Conservation (phyloP, 2,113 vertebrate species). For the Onychorhynchus coronatus region DNA sequence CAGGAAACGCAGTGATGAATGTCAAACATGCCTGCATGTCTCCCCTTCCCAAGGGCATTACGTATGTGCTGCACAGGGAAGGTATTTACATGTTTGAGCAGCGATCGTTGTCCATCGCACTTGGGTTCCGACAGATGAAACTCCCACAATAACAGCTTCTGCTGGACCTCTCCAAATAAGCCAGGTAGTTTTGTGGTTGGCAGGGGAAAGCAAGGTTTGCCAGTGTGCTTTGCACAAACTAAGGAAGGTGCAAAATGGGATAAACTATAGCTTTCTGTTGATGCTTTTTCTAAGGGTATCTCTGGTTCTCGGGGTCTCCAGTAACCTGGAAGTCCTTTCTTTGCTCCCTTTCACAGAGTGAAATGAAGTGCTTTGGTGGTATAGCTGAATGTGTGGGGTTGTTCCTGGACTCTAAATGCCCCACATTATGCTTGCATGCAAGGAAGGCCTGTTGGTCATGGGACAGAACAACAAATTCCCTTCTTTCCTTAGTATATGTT, state of each 20-base stretch:
- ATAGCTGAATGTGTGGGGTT: neutral
- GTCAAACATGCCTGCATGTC: neutral
- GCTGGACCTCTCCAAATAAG: neutral
- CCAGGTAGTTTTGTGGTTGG: neutral
- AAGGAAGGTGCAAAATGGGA: neutral
- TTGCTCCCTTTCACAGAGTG: neutral
- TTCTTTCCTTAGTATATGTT: rapidly evolving
- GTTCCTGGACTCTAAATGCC: neutral
- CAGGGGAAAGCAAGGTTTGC: neutral
- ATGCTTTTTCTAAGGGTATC: neutral
- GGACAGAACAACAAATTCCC: neutral
- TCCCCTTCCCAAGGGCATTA: neutral
- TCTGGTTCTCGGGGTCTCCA: neutral
- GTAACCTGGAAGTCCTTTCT: neutral
- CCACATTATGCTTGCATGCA: rapidly evolving
- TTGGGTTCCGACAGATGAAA: neutral
- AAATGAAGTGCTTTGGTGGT: rapidly evolving
- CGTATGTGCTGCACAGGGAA: rapidly evolving
- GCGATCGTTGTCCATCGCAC: rapidly evolving
- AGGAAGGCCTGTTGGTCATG: neutral
- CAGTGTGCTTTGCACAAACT: neutral
- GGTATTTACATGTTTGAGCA: neutral
- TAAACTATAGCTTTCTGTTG: neutral
- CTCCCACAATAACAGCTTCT: neutral
- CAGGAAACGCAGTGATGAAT: neutral